phyloP scores from a whole-genome alignment of 2,113 vertebrate species.

The Copsychus sechellarum region DNA sequence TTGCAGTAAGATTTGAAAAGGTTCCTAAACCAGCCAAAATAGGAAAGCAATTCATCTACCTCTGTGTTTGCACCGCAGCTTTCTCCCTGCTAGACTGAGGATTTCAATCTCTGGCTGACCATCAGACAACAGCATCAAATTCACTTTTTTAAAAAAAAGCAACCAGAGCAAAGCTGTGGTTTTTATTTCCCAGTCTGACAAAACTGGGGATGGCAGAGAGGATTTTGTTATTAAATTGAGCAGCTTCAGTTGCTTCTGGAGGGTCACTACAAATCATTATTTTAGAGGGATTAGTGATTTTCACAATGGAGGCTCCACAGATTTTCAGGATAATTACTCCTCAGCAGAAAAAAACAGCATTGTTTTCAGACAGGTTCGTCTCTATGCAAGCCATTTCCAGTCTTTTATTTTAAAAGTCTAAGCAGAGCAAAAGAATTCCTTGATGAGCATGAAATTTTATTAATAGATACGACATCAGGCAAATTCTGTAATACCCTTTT shows the following conservation, averaged over 20 bases:
- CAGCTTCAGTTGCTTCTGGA: constrained; percentile 34
- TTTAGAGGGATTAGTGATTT: constrained; percentile 58
- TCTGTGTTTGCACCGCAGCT: not conserved
- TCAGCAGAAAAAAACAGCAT: not conserved
- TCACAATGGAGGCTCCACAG: constrained; percentile 38
- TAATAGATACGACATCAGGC: not conserved
- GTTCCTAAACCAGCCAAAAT: not conserved
- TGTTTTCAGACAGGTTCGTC: constrained; percentile 34
- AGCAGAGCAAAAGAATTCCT: not conserved
- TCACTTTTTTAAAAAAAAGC: not conserved
- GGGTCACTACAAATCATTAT: constrained; percentile 33
- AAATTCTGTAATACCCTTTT: constrained; percentile 21
- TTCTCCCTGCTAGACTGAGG: not conserved
- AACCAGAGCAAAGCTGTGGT: not conserved
- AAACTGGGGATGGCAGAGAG: constrained; percentile 21
- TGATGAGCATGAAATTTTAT: not conserved
- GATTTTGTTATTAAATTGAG: constrained; percentile 64
- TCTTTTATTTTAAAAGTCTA: constrained; percentile 31
- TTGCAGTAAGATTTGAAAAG: not conserved
- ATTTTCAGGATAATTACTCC: constrained; percentile 61
- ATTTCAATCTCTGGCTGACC: not conserved
- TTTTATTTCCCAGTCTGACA: constrained; percentile 36
- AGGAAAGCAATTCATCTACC: not conserved
- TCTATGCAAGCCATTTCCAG: constrained; percentile 1
- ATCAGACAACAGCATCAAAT: constrained; percentile 8